Conservation (phyloP, 2,113 vertebrate species). For the Cariama cristata region DNA sequence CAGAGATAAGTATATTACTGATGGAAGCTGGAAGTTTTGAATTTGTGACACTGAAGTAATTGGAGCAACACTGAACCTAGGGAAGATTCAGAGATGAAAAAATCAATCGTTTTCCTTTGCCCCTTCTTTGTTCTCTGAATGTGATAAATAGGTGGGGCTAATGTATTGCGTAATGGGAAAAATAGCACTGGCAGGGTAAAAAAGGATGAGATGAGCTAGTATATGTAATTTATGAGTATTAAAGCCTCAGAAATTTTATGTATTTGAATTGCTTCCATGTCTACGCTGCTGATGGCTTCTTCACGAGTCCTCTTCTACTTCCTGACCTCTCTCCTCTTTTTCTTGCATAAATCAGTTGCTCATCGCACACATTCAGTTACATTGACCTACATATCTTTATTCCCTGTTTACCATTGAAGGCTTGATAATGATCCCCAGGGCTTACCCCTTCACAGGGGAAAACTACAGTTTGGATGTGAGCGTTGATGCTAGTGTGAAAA, state of each 20-base stretch:
- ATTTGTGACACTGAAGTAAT: background rate
- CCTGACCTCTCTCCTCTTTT: background rate
- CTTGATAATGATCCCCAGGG: background rate
- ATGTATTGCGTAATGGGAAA: background rate
- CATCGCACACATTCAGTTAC: rapidly evolving
- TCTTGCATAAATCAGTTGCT: rapidly evolving
- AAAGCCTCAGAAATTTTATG: background rate
- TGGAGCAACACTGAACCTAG: background rate
- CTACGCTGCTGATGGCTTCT: background rate
- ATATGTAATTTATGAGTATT: background rate
- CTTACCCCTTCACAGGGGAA: background rate
- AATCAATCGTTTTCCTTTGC: background rate
- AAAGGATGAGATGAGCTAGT: background rate
- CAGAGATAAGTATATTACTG: background rate
- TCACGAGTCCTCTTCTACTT: background rate
- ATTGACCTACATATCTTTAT: background rate
- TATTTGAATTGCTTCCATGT: background rate
- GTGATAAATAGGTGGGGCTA: background rate
- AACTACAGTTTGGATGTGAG: background rate
- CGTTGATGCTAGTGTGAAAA: background rate
- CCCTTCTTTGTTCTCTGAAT: background rate
- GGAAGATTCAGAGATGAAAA: background rate
- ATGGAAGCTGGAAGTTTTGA: background rate
- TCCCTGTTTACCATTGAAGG: background rate
- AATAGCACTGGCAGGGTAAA: background rate